phyloP scores from a whole-genome alignment of 2,113 vertebrate genomes.

The Paradoxurus hermaphroditus region DNA sequence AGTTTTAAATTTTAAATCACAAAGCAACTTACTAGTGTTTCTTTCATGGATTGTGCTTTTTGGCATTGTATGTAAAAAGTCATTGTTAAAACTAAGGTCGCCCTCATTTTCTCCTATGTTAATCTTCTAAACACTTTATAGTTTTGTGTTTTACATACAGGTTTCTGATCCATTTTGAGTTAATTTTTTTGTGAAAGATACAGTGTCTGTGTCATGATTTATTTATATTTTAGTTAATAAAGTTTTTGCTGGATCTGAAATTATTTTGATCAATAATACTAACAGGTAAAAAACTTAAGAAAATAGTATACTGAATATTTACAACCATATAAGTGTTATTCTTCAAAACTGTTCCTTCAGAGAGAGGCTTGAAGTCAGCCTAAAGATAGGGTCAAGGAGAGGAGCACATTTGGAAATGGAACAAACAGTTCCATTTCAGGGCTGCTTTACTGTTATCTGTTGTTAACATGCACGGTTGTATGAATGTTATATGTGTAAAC shows the following conservation, averaged over 20 bases:
- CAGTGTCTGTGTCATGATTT: background rate
- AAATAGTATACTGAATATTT: background rate
- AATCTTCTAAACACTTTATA: background rate
- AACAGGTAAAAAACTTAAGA: background rate
- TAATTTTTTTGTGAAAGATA: background rate
- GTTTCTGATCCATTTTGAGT: background rate
- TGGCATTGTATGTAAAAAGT: background rate
- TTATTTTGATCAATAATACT: background rate
- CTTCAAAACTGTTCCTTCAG: background rate
- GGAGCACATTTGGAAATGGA: background rate
- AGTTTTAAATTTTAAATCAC: background rate
- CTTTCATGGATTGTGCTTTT: background rate
- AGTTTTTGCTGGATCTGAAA: background rate
- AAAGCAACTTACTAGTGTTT: background rate
- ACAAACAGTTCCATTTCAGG: background rate
- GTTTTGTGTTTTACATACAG: background rate
- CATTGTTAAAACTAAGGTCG: background rate
- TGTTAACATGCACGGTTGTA: background rate
- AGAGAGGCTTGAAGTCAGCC: background rate
- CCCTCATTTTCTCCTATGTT: background rate
- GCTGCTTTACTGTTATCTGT: background rate
- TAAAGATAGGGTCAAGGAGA: background rate
- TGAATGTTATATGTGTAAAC: background rate
- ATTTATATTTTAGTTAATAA: constrained; percentile 9
- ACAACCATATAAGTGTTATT: background rate